These are phyloP conservation scores for Tortricodes alternella DNA, from an alignment of 2,888 invertebrate genomes.

Conservation along the genomic window DNA sequence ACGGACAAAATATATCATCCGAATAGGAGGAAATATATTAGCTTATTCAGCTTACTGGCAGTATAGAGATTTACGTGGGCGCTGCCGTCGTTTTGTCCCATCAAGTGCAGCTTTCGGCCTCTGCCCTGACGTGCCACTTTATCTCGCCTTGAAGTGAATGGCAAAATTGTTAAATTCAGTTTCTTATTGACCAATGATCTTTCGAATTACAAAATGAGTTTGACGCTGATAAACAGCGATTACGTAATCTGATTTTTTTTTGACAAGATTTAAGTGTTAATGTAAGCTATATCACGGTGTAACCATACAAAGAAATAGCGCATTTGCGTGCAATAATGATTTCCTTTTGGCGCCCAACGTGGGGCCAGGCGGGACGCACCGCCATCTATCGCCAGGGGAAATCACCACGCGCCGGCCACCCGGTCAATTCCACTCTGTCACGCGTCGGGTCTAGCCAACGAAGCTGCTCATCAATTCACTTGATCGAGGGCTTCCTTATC, in stretches of 20 bases:
- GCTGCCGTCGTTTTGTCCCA: slow-evolving; percentile 19
- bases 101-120: slow-evolving; percentile 23
- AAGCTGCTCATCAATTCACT: slow-evolving; percentile 31
- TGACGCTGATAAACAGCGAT: too few species aligned
- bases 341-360: slow-evolving; percentile 42
- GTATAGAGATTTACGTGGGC: slow-evolving; percentile 21
- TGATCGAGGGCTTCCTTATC: slow-evolving; percentile 28
- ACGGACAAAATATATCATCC: slow-evolving; percentile 23
- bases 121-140: slow-evolving; percentile 21
- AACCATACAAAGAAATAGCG: slow-evolving; percentile 7
- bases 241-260: too few species aligned
- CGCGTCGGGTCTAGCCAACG: slow-evolving; percentile 16
- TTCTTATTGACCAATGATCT: neutral
- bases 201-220: neutral
- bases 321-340: slow-evolving; percentile 28
- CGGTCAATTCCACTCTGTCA: slow-evolving; percentile 43
- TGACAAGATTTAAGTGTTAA: too few species aligned
- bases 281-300: slow-evolving; percentile 8
- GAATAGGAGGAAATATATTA: slow-evolving; percentile 24
- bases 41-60: slow-evolving; percentile 21
- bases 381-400: slow-evolving; percentile 50
- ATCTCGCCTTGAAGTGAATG: slow-evolving; percentile 12
- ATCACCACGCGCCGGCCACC: slow-evolving; percentile 45
- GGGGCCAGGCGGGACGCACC: slow-evolving; percentile 35
- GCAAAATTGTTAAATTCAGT: neutral